A percentile compares a stretch with the other conserved stretches of the same genome.
Evolutionary conservation across 2,888 invertebrate species (phyloP).

Genomic region (Gari tellinella): DNA sequence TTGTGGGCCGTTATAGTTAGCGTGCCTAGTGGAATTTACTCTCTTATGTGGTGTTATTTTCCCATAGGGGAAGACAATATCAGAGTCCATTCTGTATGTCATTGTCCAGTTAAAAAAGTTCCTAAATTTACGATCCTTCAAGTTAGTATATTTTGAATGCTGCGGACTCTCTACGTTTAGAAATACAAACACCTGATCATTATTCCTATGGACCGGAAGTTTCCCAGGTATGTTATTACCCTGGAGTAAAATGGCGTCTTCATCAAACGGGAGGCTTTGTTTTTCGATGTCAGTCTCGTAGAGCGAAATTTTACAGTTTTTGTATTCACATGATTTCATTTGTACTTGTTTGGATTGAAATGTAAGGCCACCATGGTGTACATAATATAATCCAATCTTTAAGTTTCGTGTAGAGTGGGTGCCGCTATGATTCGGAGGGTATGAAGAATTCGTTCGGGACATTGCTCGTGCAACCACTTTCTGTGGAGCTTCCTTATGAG

Average conservation of each 20-base stretch:
- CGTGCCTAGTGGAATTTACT: too few species aligned
- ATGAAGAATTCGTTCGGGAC: too few species aligned
- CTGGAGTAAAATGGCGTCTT: slow-evolving; percentile 46
- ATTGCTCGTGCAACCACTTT: too few species aligned
- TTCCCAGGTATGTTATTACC: slow-evolving; percentile 23
- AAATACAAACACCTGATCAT: slow-evolving; percentile 37
- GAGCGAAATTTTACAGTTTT: too few species aligned
- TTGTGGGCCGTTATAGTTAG: background rate
- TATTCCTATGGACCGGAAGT: slow-evolving; percentile 25
- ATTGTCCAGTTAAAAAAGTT: slow-evolving; percentile 54
- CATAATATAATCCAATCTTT: too few species aligned
- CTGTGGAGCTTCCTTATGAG: too few species aligned
- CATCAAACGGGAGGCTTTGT: slow-evolving; percentile 8
- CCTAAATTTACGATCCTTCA: background rate
- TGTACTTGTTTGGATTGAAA: too few species aligned
- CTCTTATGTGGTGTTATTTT: slow-evolving; percentile 1
- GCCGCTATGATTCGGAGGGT: too few species aligned
- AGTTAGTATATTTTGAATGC: slow-evolving; percentile 14
- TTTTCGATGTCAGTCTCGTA: too few species aligned
- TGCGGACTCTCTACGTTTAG: slow-evolving; percentile 31
- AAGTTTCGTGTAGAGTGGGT: too few species aligned
- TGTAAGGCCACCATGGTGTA: too few species aligned
- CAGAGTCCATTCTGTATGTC: slow-evolving; percentile 58
- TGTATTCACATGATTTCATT: too few species aligned
- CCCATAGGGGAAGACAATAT: slow-evolving; percentile 49